These are phyloP conservation scores for Anagrus nilaparvatae DNA, from an alignment of 1,140 invertebrate genomes.

Conservation along the genomic window DNA sequence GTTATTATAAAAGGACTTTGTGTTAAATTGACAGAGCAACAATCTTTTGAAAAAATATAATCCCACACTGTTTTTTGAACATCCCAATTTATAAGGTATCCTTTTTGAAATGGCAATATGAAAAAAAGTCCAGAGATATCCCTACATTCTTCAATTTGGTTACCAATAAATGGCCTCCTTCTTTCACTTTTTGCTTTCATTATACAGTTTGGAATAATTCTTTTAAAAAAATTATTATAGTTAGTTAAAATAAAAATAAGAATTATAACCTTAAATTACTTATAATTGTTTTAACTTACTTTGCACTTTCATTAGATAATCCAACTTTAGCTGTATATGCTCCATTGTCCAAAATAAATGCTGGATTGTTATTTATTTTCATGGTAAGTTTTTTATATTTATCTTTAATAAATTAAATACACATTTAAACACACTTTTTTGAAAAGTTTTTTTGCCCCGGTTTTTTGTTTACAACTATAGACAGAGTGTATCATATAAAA, in stretches of 20 bases:
- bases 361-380: slow-evolving; percentile 28
- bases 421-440: no score
- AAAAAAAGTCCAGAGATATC: slow-evolving; percentile 93
- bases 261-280: slow-evolving; percentile 6
- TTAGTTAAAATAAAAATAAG: neutral
- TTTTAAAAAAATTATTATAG: slow-evolving; percentile 23
- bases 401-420: slow-evolving; percentile 7
- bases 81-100: slow-evolving; percentile 92
- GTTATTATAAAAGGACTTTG: slow-evolving; percentile 81
- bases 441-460: no score
- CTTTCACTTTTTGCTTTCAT: slow-evolving; percentile 97
- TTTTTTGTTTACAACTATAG: no score
- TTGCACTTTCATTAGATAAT: slow-evolving; percentile 57
- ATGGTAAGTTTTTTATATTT: slow-evolving; percentile 7
- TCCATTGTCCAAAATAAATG: slow-evolving; percentile 78
- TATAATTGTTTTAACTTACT: slow-evolving; percentile 38
- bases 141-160: slow-evolving; percentile 90
- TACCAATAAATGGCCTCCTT: slow-evolving; percentile 84
- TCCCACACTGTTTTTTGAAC: slow-evolving; percentile 95
- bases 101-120: slow-evolving; percentile 89
- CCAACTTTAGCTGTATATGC: slow-evolving; percentile 78
- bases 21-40: slow-evolving; percentile 65
- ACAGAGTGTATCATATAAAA: no score
- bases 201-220: slow-evolving; percentile 88
- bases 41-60: slow-evolving; percentile 84